phyloP scores from a whole-genome alignment of 2,888 invertebrate genomes.

The Atethmia centrago region DNA sequence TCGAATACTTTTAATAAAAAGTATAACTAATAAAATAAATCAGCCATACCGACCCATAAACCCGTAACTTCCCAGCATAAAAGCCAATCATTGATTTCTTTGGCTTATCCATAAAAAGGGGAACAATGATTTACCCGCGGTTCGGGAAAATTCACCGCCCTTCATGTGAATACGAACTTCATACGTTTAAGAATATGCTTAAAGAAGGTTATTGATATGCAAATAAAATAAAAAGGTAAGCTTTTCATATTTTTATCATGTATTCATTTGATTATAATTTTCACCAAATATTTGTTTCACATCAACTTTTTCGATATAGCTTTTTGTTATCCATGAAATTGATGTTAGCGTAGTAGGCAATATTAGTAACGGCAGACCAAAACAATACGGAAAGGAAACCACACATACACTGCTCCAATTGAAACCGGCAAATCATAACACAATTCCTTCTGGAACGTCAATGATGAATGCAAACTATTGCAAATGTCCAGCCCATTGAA shows the following conservation, averaged over 20 bases:
- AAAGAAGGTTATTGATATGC: constrained; percentile 15
- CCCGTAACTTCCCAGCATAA: constrained; percentile 44
- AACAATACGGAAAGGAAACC: constrained; percentile 4
- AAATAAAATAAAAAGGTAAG: constrained; percentile 10
- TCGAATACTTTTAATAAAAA: constrained; percentile 50
- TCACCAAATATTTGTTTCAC: neutral
- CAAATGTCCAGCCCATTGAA: constrained; percentile 54
- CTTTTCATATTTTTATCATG: neutral
- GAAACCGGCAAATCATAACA: constrained; percentile 52
- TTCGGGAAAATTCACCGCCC: constrained; percentile 32
- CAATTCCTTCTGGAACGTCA: constrained; percentile 44
- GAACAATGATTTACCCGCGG: constrained; percentile 60
- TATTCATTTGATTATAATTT: neutral
- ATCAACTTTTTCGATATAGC: no score
- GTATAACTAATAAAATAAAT: constrained; percentile 40
- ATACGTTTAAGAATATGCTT: constrained; percentile 24
- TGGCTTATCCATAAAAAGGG: constrained; percentile 64
- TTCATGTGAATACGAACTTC: constrained; percentile 24
- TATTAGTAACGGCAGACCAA: no score
- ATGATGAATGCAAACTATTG: constrained; percentile 54
- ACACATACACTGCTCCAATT: constrained; percentile 36
- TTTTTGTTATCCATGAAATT: neutral
- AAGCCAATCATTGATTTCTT: constrained; percentile 59
- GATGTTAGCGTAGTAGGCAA: neutral
- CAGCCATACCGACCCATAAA: constrained; percentile 55